phyloP scores from a whole-genome alignment of 2,888 invertebrate species.

The Rotaria socialis region DNA sequence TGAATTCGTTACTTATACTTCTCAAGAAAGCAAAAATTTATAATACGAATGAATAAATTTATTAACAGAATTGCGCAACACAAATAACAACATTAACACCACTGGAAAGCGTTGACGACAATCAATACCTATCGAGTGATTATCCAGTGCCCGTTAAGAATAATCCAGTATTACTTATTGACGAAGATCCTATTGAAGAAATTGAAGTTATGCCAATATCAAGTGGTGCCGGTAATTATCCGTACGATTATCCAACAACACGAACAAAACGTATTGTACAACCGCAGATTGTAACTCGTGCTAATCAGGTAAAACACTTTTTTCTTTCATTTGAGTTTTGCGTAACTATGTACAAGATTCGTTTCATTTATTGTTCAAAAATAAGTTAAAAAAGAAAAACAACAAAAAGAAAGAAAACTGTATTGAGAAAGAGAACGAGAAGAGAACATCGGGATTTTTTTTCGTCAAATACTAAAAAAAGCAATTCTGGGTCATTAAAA shows the following conservation, averaged over 20 bases:
- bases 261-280: neutral
- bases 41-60: no score
- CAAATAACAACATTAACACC: no score
- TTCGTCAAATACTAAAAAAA: neutral
- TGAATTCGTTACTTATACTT: no score
- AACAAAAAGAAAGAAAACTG: no score
- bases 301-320: neutral
- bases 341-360: no score
- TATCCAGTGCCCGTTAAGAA: no score
- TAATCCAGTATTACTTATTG: neutral
- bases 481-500: no score
- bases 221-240: neutral
- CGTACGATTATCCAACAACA: neutral
- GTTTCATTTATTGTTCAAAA: neutral
- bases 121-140: no score
- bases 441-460: neutral
- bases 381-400: neutral
- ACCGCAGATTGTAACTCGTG: neutral
- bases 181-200: neutral
- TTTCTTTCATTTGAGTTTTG: neutral
- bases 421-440: neutral
- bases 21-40: no score
- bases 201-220: neutral
- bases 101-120: no score
- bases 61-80: no score